Base-by-base conservation (phyloP, 53 echinoderm and acorn worm species). In the Paracentrotus lividus region DNA sequence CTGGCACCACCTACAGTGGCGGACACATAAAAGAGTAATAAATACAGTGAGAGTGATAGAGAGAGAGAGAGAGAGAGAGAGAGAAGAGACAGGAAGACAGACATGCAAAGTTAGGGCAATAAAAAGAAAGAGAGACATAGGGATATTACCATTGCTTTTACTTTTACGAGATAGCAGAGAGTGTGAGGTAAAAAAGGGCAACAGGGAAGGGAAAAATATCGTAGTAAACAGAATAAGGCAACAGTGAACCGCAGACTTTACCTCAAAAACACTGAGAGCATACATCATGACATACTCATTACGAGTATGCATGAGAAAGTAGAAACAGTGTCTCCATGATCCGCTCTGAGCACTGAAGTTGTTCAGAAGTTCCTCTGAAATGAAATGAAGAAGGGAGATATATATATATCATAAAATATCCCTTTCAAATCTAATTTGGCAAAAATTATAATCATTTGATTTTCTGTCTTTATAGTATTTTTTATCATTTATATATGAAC, bases 251-350 rank as follows among this genome's bases (percentile, higher is more conserved):
- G 24, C 8, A 86, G 34, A 45, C 49, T 94, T 84, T 93, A 99
- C 99, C 96, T 99, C 99, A 95, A 99, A 99, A 34, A 99, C 97
- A 90, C 96, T 97, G 23, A 99, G 95, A 1, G 96, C 94, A 58
- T 99, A 99, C 99, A 99, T 99, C 94, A 97, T 96, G 47, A 99
- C 99, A 89, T 99, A 99, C 91, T 99, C 99, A 93, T 99, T 99
- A 29, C 93, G 90, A 20, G 99, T 95, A 56, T 97, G 96, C 29
- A 96, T 95, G 66, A 99, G 66, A 93, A 99, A 99, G 57, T 95
- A 97, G 87, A 99, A 99, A 86, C 99, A 97, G 64, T 97, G 99
- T 65, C 96, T 93, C 99, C 99, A 97, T 69, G 99, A 93, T 64
- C 99, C 99, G 49, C 96, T 97, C 93, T 99, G 99, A 5, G 99